These are phyloP conservation scores for Syrista parreyssii DNA, from an alignment of 2,888 invertebrate species.

Conservation along the genomic window DNA sequence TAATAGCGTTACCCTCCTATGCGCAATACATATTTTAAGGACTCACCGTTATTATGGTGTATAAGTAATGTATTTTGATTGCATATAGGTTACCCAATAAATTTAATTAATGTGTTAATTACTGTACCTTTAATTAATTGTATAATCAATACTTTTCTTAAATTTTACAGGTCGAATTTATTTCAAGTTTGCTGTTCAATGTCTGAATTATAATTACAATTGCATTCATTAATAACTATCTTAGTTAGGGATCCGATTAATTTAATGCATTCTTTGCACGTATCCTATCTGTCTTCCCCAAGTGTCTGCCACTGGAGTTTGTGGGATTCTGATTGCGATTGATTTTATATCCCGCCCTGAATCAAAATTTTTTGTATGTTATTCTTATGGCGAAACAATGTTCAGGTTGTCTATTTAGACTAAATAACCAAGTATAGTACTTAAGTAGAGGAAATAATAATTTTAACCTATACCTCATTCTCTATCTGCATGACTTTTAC, in stretches of 20 bases:
- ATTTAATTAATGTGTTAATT: not conserved
- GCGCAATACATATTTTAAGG: slow-evolving; percentile 2
- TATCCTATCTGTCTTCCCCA: not conserved
- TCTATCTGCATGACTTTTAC: not conserved
- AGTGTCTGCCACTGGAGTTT: not conserved
- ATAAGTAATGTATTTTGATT: slow-evolving; percentile 4
- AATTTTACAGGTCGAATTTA: not conserved
- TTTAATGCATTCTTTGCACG: not conserved
- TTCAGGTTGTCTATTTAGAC: not conserved
- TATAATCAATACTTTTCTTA: not conserved
- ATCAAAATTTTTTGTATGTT: not conserved
- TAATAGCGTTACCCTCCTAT: not conserved
- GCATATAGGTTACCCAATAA: slow-evolving; percentile 3
- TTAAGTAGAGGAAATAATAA: not conserved
- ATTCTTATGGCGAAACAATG: not conserved
- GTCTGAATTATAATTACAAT: not conserved
- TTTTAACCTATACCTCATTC: not conserved
- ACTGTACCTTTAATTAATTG: not conserved
- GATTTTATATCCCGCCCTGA: not conserved
- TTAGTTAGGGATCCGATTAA: not conserved
- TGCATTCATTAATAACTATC: not conserved
- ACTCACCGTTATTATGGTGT: slow-evolving; percentile 3
- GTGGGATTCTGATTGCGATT: not conserved
- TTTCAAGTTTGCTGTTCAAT: not conserved
- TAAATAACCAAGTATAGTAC: not conserved